Percentiles rank a stretch among this genome's conserved stretches.
Conservation (phyloP, 2,888 invertebrate species). For the Plagodis dolabraria region DNA sequence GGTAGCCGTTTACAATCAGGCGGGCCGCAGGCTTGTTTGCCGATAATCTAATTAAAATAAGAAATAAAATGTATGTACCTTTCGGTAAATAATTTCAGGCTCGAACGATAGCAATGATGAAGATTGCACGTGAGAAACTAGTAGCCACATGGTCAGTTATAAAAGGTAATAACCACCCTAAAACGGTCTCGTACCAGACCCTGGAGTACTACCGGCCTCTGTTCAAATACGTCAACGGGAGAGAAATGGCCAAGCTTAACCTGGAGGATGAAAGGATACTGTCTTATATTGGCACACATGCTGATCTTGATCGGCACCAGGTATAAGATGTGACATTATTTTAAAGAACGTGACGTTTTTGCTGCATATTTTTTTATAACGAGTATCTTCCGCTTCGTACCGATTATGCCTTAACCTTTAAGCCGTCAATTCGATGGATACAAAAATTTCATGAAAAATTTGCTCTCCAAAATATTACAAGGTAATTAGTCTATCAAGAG, state of each 20-base stretch:
- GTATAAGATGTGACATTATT: slow-evolving; percentile 38
- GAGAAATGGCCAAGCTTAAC: slow-evolving; percentile 70
- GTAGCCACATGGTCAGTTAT: slow-evolving; percentile 66
- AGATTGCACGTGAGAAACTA: slow-evolving; percentile 65
- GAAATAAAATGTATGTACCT: too few species aligned
- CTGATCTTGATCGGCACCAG: slow-evolving; percentile 70
- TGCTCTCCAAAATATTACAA: too few species aligned
- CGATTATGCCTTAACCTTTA: too few species aligned
- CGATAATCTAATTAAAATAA: too few species aligned
- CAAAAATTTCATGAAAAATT: too few species aligned
- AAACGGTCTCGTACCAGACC: slow-evolving; percentile 48
- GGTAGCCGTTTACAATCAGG: too few species aligned
- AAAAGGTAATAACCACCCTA: slow-evolving; percentile 43
- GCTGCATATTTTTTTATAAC: too few species aligned
- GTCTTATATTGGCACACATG: slow-evolving; percentile 69
- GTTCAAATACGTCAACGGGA: slow-evolving; percentile 69
- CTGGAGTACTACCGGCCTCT: slow-evolving; percentile 69
- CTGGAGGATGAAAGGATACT: slow-evolving; percentile 62
- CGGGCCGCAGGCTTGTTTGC: too few species aligned
- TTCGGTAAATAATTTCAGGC: slow-evolving; percentile 48
- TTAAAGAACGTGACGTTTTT: too few species aligned
- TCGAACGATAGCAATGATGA: slow-evolving; percentile 76
- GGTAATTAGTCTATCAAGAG: too few species aligned
- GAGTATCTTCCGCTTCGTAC: too few species aligned
- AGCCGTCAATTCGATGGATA: too few species aligned